Conservation (phyloP, 2,797 vertebrate species). For the Lacerta viridis region DNA sequence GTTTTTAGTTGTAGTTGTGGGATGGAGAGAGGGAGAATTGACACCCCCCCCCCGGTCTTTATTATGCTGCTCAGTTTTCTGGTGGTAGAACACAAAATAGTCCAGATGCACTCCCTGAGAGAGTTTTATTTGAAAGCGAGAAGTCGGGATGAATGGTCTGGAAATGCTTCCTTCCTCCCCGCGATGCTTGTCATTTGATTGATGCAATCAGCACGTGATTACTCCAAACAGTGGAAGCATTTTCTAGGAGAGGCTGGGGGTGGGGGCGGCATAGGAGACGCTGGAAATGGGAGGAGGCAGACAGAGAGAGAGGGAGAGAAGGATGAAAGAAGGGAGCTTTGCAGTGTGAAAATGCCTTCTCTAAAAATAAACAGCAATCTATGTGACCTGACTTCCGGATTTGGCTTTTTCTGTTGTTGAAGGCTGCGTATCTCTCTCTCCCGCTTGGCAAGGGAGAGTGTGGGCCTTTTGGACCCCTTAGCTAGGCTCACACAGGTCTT, state of each 20-base stretch:
- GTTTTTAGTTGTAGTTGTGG: background rate
- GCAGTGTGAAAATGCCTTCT: conserved; percentile 16
- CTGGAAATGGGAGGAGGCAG: background rate
- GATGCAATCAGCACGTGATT: conserved; percentile 8
- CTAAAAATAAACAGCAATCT: conserved; percentile 9
- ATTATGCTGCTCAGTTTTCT: conserved; percentile 2
- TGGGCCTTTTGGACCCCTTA: too few relatives aligned
- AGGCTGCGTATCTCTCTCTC: background rate
- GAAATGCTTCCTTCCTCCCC: conserved; percentile 16
- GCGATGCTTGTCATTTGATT: background rate
- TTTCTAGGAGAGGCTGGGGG: conserved; percentile 25
- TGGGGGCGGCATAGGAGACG: background rate
- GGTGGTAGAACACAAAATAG: background rate
- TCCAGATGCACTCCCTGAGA: conserved; percentile 4
- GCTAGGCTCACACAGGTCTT: too few relatives aligned
- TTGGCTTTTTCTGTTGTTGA: background rate
- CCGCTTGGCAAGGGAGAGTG: conserved; percentile 7
- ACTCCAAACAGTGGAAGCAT: background rate
- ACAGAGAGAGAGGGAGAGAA: background rate
- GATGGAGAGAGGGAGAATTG: background rate
- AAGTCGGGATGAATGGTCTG: conserved; percentile 34
- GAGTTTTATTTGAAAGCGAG: background rate
- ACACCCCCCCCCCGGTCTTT: background rate
- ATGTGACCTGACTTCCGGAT: conserved; percentile 12
- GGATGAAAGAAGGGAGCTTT: conserved; percentile 19